Percentiles rank a stretch among this genome's conserved stretches.
Evolutionary conservation across 2,113 vertebrate species (phyloP).

Genomic region (Lepisosteus osseus): DNA sequence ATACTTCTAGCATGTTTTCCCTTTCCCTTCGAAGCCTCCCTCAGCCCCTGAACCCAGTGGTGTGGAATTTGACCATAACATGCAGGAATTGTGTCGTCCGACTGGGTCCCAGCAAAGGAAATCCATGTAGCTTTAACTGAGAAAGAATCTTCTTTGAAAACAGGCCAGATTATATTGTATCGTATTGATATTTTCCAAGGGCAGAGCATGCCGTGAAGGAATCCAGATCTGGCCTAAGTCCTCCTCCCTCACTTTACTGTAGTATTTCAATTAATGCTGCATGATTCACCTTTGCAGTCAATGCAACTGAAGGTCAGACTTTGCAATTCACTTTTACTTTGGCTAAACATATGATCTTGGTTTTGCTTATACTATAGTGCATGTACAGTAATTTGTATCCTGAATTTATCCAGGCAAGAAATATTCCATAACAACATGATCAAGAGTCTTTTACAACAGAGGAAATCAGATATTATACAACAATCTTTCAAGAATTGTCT

Average conservation of each 20-base stretch:
- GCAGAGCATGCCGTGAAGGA: neutral
- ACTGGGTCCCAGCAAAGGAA: slow-evolving; percentile 45
- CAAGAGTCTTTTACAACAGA: no score
- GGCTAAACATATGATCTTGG: no score
- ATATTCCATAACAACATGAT: no score
- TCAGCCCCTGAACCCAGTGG: slow-evolving; percentile 19
- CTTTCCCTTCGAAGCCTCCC: no score
- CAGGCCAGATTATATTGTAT: neutral
- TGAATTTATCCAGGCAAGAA: no score
- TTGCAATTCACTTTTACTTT: no score
- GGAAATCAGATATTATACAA: no score
- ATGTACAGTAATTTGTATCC: no score
- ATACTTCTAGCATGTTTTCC: no score
- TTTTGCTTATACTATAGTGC: no score
- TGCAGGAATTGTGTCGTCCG: slow-evolving; percentile 60
- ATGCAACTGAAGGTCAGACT: neutral
- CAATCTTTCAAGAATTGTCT: no score
- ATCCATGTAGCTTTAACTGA: slow-evolving; percentile 25
- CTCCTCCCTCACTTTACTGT: neutral
- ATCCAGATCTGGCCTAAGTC: neutral
- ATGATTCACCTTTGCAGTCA: neutral
- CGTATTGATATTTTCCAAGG: neutral
- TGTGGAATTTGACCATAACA: slow-evolving; percentile 66
- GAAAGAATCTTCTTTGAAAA: neutral
- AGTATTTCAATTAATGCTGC: neutral